Conservation (phyloP, 1,140 invertebrate genomes). For the Diabrotica virgifera region DNA sequence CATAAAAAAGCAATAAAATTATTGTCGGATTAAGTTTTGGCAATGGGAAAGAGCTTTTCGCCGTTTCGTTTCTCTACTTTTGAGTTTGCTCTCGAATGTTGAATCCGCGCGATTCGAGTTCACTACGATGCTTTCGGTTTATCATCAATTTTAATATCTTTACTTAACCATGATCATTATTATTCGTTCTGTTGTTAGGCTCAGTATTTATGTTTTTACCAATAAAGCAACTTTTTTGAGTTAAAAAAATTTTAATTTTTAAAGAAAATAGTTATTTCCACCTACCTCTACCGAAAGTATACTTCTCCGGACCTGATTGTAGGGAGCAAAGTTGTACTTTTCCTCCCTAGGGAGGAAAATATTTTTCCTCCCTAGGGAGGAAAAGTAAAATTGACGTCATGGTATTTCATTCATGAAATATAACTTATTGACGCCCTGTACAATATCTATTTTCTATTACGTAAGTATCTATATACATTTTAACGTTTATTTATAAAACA, state of each 20-base stretch:
- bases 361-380: no score
- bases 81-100: slow-evolving; percentile 6
- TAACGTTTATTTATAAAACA: no score
- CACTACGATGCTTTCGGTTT: neutral
- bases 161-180: neutral
- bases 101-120: neutral
- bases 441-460: no score
- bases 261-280: no score
- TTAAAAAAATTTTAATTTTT: neutral
- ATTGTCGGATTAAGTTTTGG: slow-evolving; percentile 36
- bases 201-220: neutral
- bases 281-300: no score
- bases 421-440: no score
- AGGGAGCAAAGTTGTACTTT: no score
- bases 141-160: neutral
- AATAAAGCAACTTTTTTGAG: neutral
- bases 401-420: no score
- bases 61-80: slow-evolving; percentile 7
- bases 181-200: neutral
- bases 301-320: no score
- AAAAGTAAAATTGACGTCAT: no score
- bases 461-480: no score
- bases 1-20: slow-evolving; percentile 48
- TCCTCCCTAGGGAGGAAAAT: no score
- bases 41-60: slow-evolving; percentile 13